Base-by-base conservation (phyloP, 1,140 invertebrate species). In the Eriocheir sinensis region DNA sequence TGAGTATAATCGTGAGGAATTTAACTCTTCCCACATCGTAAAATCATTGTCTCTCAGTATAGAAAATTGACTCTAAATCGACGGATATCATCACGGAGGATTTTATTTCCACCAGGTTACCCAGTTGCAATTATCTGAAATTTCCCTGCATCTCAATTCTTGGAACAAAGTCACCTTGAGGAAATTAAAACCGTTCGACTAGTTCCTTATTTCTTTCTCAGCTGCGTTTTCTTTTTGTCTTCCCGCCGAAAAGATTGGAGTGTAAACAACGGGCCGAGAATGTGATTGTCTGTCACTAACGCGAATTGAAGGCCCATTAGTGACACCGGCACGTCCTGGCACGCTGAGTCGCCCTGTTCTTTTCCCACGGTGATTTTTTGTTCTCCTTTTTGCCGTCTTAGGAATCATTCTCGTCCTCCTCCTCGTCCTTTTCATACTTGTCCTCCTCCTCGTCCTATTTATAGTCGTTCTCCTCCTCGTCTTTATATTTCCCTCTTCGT, bases 271-370 rank as follows among this genome's bases (percentile, higher is more conserved):
- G 6, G 17, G 60, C 21, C 3, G 60, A n/a, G 21, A 72, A 72
- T 72, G 60, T n/a, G 60, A 72, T n/a, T n/a, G 60, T n/a, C 60
- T 72, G 4, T n/a, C 60, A 72, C 60, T 72, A 72, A 72, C 60
- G n/a, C 60, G 21, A 72, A n/a, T 72, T 21, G 60, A 72, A n/a
- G 27, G 17, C 27, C 21, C 60, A 72, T n/a, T 72, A 72, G 21
- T 72, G 27, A 21, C 60, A n/a, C n/a, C n/a, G 60, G 9, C n/a
- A 21, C 60, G 12, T 72, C 27, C 27, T n/a, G 60, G 60, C 60
- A 72, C 27, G n/a, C 12, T 72, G 60, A 72, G 21, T n/a, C 27
- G 4, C 27, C 27, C 60, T 72, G 4, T n/a, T 72, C 60, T 72
- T 21, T 21, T 72, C n/a, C 60, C 60, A n/a, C n/a, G n/a, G n/a